Percentiles rank a stretch among this genome's conserved stretches.
These are phyloP conservation scores for Passerina amoena DNA, from an alignment of 2,113 vertebrate genomes.

Conservation along the genomic window DNA sequence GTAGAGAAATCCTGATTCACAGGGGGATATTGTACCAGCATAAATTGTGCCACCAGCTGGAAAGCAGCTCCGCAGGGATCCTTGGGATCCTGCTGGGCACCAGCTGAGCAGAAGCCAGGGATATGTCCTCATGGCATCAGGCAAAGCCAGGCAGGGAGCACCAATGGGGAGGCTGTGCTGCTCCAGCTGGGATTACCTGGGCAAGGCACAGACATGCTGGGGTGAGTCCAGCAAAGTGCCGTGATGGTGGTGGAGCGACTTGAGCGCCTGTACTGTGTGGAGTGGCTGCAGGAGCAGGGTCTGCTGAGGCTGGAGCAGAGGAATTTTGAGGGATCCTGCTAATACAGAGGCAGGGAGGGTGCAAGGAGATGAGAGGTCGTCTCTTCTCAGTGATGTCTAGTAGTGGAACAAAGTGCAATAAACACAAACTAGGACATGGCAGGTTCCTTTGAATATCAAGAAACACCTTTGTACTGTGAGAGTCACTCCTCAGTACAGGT, in stretches of 20 bases:
- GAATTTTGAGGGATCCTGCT: neutral
- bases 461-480: neutral
- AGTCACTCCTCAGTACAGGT: neutral
- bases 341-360: neutral
- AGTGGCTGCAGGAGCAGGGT: neutral
- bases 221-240: neutral
- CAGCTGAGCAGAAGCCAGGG: neutral
- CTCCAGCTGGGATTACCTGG: neutral
- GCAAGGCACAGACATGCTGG: neutral
- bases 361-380: neutral
- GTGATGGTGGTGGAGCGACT: neutral
- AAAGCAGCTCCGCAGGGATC: neutral
- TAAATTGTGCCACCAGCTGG: neutral
- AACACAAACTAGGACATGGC: neutral
- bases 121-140: neutral
- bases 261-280: too few species aligned
- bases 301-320: neutral
- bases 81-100: neutral
- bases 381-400: neutral
- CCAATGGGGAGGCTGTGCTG: fast-evolving
- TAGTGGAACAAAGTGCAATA: neutral
- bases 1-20: neutral
- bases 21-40: neutral
- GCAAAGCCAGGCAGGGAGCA: neutral
- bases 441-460: neutral